Percentiles rank a stretch among this genome's conserved stretches.
phyloP scores from a whole-genome alignment of 1,140 invertebrate genomes.

The Lordiphosa clarofinis region DNA sequence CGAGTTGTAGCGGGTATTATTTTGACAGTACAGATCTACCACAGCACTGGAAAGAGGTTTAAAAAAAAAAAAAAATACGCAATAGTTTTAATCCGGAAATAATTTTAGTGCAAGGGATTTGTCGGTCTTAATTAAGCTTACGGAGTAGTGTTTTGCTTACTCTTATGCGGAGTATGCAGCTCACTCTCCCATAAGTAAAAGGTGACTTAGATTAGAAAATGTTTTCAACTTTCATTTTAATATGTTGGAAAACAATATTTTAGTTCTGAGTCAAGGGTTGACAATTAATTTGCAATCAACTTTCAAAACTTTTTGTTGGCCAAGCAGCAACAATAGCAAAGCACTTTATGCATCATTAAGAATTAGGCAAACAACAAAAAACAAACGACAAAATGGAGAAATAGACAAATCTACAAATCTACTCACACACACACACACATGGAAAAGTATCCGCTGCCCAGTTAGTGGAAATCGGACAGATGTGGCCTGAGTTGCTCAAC shows the following conservation, averaged over 20 bases:
- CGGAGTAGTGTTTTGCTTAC: too few relatives aligned
- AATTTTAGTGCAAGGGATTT: too few relatives aligned
- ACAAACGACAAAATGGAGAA: slow-evolving; percentile 72
- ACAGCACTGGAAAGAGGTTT: too few relatives aligned
- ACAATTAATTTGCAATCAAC: slow-evolving; percentile 77
- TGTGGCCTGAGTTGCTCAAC: slow-evolving; percentile 39
- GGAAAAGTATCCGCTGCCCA: slow-evolving; percentile 37
- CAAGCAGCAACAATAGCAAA: slow-evolving; percentile 32
- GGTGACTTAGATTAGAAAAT: background rate
- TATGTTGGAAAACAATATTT: background rate
- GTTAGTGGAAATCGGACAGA: slow-evolving; percentile 16
- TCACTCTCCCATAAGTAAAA: too few relatives aligned
- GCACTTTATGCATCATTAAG: slow-evolving; percentile 76
- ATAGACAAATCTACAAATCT: slow-evolving; percentile 29
- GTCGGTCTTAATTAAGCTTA: too few relatives aligned
- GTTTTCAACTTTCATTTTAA: background rate
- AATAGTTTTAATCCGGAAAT: too few relatives aligned
- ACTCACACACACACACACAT: slow-evolving; percentile 10
- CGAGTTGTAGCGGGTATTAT: too few relatives aligned
- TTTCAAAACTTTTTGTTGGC: slow-evolving; percentile 57
- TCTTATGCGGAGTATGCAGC: too few relatives aligned
- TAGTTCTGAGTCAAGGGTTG: slow-evolving; percentile 6
- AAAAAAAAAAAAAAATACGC: too few relatives aligned
- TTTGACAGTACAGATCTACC: too few relatives aligned
- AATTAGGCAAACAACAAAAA: slow-evolving; percentile 66